Conservation (phyloP, 2,797 vertebrate genomes). For the Danio aesculapii region DNA sequence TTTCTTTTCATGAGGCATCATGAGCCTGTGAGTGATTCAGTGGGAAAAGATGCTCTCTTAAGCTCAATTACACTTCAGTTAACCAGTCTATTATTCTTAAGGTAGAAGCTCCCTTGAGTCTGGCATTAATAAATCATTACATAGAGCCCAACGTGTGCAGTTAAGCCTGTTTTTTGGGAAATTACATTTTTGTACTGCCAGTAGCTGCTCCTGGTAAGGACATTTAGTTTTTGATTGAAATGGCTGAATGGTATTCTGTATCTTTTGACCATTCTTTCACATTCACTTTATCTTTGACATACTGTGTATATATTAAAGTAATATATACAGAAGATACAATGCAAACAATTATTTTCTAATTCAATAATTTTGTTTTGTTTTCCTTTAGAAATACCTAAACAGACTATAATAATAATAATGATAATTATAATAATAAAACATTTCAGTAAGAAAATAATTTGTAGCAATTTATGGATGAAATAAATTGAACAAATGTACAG, state of each 20-base stretch:
- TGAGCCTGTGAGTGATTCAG: not conserved
- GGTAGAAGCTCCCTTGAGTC: slow-evolving; percentile 4
- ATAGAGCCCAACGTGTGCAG: not conserved
- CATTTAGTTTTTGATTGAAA: not conserved
- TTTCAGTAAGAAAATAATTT: no score
- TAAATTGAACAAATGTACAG: no score
- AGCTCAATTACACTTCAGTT: not conserved
- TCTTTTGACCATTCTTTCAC: not conserved
- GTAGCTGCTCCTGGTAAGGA: not conserved
- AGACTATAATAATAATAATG: no score
- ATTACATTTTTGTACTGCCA: not conserved
- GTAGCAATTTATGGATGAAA: no score
- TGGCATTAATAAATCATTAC: slow-evolving; percentile 1
- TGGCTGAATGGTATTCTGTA: not conserved
- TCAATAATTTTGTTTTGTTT: no score
- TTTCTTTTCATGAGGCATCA: not conserved
- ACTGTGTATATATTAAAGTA: no score
- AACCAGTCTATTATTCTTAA: not conserved
- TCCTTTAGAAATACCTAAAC: no score
- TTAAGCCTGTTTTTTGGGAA: not conserved
- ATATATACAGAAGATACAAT: no score
- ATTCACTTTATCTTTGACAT: not conserved
- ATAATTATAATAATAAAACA: no score
- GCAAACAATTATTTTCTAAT: no score
- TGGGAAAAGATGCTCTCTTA: not conserved